Percentiles rank a stretch among this genome's conserved stretches.
These are phyloP conservation scores for Neuroterus valhalla DNA, from an alignment of 1,140 invertebrate species.

Conservation along the genomic window DNA sequence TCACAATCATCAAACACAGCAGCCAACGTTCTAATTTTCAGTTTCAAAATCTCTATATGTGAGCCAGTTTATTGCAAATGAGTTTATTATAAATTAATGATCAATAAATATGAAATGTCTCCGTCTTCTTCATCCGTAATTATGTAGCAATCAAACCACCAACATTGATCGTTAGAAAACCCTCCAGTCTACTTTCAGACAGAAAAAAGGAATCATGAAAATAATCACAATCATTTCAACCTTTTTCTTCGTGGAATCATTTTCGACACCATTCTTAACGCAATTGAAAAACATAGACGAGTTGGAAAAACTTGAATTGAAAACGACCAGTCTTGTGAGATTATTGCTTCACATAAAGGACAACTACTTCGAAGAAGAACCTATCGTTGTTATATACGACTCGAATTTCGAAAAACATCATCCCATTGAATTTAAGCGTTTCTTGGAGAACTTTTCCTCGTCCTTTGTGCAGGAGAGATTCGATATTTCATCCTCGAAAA, in stretches of 20 bases:
- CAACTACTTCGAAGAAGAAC: constrained; percentile 77
- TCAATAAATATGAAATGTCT: constrained; percentile 25
- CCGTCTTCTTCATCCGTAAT: neutral
- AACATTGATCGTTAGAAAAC: neutral
- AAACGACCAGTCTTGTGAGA: constrained; percentile 2
- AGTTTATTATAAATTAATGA: neutral
- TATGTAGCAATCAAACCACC: constrained; percentile 15
- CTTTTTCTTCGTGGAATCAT: neutral
- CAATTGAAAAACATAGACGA: neutral
- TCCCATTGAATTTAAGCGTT: constrained; percentile 74
- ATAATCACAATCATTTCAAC: neutral
- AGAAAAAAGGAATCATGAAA: constrained; percentile 12
- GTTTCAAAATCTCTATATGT: too few species aligned
- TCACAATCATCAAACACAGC: too few species aligned
- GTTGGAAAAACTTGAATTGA: neutral
- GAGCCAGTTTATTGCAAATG: neutral
- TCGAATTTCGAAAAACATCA: constrained; percentile 75
- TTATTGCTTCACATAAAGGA: constrained; percentile 16
- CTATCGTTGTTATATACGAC: constrained; percentile 80
- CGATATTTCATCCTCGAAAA: neutral
- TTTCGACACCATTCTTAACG: neutral
- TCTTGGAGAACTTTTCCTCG: neutral
- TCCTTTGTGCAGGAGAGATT: constrained; percentile 22
- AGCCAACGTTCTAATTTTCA: too few species aligned
- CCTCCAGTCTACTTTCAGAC: constrained; percentile 2